phyloP scores from a whole-genome alignment of 2,113 vertebrate genomes.

The Peromyscus californicus region DNA sequence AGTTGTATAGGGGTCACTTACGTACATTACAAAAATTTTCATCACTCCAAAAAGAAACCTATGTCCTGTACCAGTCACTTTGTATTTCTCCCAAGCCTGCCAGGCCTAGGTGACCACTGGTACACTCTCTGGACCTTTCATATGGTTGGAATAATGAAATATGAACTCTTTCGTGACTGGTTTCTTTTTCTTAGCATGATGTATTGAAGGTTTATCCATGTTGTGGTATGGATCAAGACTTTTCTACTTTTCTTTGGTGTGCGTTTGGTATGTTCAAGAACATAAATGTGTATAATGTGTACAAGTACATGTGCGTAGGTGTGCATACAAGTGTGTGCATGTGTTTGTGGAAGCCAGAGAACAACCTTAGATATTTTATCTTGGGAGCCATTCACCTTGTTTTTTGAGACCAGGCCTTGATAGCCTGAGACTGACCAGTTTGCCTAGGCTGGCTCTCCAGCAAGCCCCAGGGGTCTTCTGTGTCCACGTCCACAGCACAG shows the following conservation, averaged over 20 bases:
- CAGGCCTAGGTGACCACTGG: not conserved
- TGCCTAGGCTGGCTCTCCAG: not conserved
- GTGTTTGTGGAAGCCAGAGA: not conserved
- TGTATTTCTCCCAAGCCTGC: not conserved
- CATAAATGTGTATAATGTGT: not conserved
- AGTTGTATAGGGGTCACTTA: not conserved
- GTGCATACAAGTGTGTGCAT: not conserved
- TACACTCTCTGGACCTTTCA: not conserved
- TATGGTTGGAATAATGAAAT: not conserved
- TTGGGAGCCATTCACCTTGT: not conserved
- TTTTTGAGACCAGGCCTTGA: not conserved
- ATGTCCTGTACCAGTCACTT: not conserved
- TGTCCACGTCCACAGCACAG: not conserved
- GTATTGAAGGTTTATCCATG: not conserved
- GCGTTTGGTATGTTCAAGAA: not conserved
- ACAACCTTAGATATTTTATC: not conserved
- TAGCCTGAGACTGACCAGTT: not conserved
- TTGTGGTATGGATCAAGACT: not conserved
- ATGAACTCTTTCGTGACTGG: not conserved
- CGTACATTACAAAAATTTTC: not conserved
- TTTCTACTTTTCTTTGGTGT: not conserved
- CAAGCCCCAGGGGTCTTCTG: not conserved
- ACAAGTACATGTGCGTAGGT: not conserved
- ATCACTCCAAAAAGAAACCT: not conserved
- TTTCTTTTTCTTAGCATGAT: slow-evolving; percentile 1